Percentiles rank a stretch among this genome's conserved stretches.
Evolutionary conservation across 2,888 invertebrate genomes (phyloP).

Genomic region (Nomada ruficornis): DNA sequence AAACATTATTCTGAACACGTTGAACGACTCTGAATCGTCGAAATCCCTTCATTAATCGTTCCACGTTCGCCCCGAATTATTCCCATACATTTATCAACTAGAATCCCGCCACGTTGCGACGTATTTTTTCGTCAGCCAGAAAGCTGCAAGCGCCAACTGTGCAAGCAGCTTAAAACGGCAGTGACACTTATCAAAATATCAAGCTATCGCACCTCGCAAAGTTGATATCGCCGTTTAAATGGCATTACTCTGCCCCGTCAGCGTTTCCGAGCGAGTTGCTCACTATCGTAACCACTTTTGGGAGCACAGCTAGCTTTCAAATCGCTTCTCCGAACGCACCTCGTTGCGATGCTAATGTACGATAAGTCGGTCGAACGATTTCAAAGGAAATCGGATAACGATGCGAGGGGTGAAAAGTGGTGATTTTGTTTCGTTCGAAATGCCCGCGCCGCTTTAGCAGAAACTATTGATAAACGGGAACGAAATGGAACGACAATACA

Average conservation of each 20-base stretch:
- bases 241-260: conserved; percentile 27
- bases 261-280: conserved; percentile 24
- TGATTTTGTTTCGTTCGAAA: not conserved
- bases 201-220: conserved; percentile 40
- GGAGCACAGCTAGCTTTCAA: not conserved
- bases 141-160: conserved; percentile 6
- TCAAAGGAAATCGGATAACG: not conserved
- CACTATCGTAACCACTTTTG: conserved; percentile 1
- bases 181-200: conserved; percentile 50
- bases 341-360: not conserved
- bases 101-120: not conserved
- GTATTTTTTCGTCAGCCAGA: conserved; percentile 3
- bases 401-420: not conserved
- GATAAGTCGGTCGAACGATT: not conserved
- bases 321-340: not conserved
- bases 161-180: conserved; percentile 57
- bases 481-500: too few species aligned
- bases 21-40: not conserved
- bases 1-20: not conserved
- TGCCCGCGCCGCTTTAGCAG: not conserved
- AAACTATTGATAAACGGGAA: too few species aligned
- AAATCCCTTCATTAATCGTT: conserved; percentile 4
- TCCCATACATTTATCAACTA: not conserved
- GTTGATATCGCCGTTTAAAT: conserved; percentile 57
- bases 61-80: conserved; percentile 6